phyloP scores from a whole-genome alignment of 2,888 invertebrate species.

The Caenorhabditis angaria region DNA sequence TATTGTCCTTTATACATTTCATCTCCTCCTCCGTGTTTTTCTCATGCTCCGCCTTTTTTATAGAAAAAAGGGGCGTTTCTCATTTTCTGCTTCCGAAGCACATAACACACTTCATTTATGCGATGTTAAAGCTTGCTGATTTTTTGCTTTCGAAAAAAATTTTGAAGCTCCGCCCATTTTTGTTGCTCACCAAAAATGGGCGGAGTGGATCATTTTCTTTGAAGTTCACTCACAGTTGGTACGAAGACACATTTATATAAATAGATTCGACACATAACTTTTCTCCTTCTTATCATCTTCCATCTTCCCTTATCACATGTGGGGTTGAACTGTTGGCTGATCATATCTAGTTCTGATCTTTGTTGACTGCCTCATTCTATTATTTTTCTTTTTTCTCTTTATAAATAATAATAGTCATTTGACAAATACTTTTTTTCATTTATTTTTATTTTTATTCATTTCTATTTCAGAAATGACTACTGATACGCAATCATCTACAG shows the following conservation, averaged over 20 bases:
- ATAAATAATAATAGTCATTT: background rate
- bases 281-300: background rate
- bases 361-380: background rate
- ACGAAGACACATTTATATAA: constrained; percentile 3
- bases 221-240: background rate
- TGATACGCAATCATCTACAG: constrained; percentile 39
- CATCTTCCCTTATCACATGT: constrained; percentile 1
- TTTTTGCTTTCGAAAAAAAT: background rate
- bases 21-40: background rate
- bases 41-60: background rate
- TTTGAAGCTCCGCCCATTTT: background rate
- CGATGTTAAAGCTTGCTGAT: background rate
- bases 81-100: background rate
- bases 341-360: background rate
- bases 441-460: background rate
- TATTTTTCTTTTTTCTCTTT: background rate
- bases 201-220: background rate
- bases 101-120: background rate
- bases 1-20: background rate
- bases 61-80: background rate
- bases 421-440: too few relatives aligned
- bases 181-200: constrained; percentile 4
- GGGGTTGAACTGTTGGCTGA: constrained; percentile 1
- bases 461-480: constrained; percentile 27
- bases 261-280: background rate